These are phyloP conservation scores for Eupeodes latifasciatus DNA, from an alignment of 2,888 invertebrate genomes.

Conservation along the genomic window DNA sequence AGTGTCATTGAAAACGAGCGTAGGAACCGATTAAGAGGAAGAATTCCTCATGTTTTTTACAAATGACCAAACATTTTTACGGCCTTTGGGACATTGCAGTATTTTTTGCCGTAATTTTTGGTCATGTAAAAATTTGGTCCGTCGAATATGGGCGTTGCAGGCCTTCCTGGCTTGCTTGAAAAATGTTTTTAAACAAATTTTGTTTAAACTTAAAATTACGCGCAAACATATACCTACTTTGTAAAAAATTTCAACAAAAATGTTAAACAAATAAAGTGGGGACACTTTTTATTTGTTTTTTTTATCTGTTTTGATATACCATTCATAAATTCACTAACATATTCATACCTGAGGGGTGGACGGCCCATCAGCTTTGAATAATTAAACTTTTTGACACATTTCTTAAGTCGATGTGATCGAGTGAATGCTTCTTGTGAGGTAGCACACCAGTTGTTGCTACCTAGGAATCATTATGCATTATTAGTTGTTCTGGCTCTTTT, in stretches of 20 bases:
- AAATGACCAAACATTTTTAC: too few relatives aligned
- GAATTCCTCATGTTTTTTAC: too few relatives aligned
- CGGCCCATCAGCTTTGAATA: conserved; percentile 17
- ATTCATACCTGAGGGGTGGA: background rate
- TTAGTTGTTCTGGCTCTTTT: background rate
- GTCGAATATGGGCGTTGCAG: too few relatives aligned
- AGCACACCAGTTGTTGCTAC: background rate
- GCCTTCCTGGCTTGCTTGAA: too few relatives aligned
- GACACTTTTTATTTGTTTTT: background rate
- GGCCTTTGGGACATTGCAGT: too few relatives aligned
- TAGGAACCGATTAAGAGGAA: too few relatives aligned
- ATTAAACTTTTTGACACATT: conserved; percentile 3
- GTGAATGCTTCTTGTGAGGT: background rate
- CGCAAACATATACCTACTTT: too few relatives aligned
- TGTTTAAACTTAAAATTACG: too few relatives aligned
- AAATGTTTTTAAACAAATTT: too few relatives aligned
- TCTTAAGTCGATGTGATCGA: background rate
- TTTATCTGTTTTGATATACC: background rate
- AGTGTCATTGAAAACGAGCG: too few relatives aligned
- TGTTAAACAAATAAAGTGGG: background rate
- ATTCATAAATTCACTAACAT: conserved; percentile 49
- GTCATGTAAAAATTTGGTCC: too few relatives aligned
- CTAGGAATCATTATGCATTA: conserved; percentile 7
- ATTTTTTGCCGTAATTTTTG: too few relatives aligned
- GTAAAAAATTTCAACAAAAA: background rate